Percentiles rank a stretch among this genome's conserved stretches.
Conservation (phyloP, 2,797 vertebrate species). For the Discoglossus pictus region DNA sequence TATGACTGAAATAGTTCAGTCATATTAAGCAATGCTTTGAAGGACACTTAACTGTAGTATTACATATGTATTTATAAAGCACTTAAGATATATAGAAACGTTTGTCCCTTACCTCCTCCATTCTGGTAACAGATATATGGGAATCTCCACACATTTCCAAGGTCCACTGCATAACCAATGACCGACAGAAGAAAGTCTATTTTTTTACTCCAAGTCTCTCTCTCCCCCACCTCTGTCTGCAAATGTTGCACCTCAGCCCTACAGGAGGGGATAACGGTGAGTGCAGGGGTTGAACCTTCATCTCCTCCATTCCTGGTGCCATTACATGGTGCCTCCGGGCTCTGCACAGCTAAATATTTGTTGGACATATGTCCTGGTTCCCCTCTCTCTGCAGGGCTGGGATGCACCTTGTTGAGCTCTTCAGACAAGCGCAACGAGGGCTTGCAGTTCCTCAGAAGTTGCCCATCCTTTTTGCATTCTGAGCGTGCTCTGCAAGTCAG, state of each 20-base stretch:
- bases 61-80: too few relatives aligned
- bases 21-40: too few relatives aligned
- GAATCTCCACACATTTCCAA: slow-evolving; percentile 98
- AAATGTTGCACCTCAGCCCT: slow-evolving; percentile 59
- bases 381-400: slow-evolving; percentile 60
- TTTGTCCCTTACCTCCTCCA: slow-evolving; percentile 87
- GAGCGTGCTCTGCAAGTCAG: slow-evolving; percentile 65
- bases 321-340: slow-evolving; percentile 60
- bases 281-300: slow-evolving; percentile 74
- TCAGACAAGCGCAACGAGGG: slow-evolving; percentile 67
- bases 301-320: slow-evolving; percentile 63
- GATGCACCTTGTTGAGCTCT: slow-evolving; percentile 55
- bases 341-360: slow-evolving; percentile 82
- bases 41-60: background rate
- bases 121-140: slow-evolving; percentile 98
- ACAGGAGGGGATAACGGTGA: slow-evolving; percentile 79
- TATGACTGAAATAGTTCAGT: too few relatives aligned
- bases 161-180: slow-evolving; percentile 95
- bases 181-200: slow-evolving; percentile 97
- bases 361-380: slow-evolving; percentile 83
- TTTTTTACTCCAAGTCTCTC: slow-evolving; percentile 98
- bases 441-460: slow-evolving; percentile 65
- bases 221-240: slow-evolving; percentile 58
- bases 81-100: background rate
- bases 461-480: slow-evolving; percentile 76